Evolutionary conservation across 2,888 invertebrate genomes (phyloP), one percentile per base, ranked within the genome.

Genomic region (Eristalis pertinax): DNA sequence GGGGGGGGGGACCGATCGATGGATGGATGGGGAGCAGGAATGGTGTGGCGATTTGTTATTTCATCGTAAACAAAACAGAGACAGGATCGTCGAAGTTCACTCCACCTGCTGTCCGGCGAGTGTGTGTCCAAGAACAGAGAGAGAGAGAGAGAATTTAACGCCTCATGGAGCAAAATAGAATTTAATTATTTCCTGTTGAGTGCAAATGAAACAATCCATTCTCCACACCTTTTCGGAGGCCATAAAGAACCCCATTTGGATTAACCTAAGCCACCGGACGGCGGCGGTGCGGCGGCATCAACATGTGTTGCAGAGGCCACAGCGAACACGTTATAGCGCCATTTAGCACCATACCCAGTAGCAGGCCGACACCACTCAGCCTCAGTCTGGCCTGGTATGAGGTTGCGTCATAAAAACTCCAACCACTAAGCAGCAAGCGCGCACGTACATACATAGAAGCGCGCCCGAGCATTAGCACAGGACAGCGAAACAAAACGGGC

Each of bases 121-220:
- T 73, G 43, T 69, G 4, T 3, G 32, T 58, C 41, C 58, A 78
- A 68, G 43, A 41, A 32, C 22, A 13, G 26, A 11, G 22, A 11
- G 35, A 43, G 43, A 24, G n/a, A 62, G 43, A 35, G 43, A 50
- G 65, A 84, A 84, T 67, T 77, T 74, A 85, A 74, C 77, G 77
- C 85, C 75, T 70, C 69, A 65, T 58, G n/a, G 32, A 86, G 74
- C 62, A 60, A 86, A 81, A 85, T 81, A 73, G 84, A 76, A 81
- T 85, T 77, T 77, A 81, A 81, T 85, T 85, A 81, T 76, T 85
- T 80, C 63, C 80, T 73, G 62, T 64, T 63, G 80, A 63, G 76
- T 80, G 41, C 56, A 77, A 85, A 41, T 69, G 43, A 77, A 86
- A 82, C 77, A 68, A 81, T 69, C 35, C 69, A 67, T 67, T 78